Conservation (phyloP, 2,888 invertebrate genomes). For the Anodontia alba region DNA sequence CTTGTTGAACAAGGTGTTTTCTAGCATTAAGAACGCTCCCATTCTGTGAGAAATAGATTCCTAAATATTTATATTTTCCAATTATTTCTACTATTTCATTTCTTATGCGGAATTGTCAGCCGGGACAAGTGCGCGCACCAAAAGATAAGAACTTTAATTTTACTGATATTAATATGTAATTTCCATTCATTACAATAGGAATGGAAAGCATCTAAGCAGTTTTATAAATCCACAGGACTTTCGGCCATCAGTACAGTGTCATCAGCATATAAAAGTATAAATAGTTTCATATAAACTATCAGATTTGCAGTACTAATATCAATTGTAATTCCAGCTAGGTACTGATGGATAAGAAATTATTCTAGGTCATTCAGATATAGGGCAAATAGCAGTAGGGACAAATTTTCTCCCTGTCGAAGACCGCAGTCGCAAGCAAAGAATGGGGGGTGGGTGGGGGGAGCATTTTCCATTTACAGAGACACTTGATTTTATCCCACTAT, state of each 20-base stretch:
- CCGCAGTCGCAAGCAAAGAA: slow-evolving; percentile 21
- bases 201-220: too few species aligned
- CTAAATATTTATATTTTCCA: slow-evolving; percentile 20
- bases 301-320: background rate
- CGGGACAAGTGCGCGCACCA: background rate
- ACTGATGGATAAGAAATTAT: background rate
- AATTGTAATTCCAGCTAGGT: slow-evolving; percentile 6
- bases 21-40: too few species aligned
- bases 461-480: slow-evolving; percentile 1
- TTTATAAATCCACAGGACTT: too few species aligned
- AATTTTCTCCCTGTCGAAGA: slow-evolving; percentile 36
- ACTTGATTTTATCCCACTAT: slow-evolving; percentile 35
- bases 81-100: background rate
- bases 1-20: slow-evolving; percentile 2
- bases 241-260: too few species aligned
- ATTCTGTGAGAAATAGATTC: background rate
- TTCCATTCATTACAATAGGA: slow-evolving; percentile 45
- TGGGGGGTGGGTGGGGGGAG: too few species aligned
- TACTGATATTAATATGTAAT: slow-evolving; percentile 30
- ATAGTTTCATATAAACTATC: slow-evolving; percentile 29
- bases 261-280: too few species aligned
- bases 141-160: slow-evolving; percentile 39
- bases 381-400: slow-evolving; percentile 32
- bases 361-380: slow-evolving; percentile 35
- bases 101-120: background rate